These are phyloP conservation scores for Masnerella sp. DNA, from an alignment of 2,888 invertebrate species.

Conservation along the genomic window DNA sequence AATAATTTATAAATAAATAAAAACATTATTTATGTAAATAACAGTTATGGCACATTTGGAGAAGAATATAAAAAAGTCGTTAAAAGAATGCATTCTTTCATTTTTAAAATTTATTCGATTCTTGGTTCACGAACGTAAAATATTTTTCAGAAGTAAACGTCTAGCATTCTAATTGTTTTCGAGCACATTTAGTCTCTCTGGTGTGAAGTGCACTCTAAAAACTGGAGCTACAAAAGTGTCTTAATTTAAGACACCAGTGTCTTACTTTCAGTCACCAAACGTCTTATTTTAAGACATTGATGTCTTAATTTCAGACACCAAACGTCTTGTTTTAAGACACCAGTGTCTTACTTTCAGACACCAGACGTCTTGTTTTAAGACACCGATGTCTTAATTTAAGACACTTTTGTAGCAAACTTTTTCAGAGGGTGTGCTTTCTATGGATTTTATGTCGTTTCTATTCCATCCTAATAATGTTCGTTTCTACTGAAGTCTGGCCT, in stretches of 20 bases:
- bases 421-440: conserved; percentile 19
- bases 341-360: too few species aligned
- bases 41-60: conserved; percentile 28
- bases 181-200: conserved; percentile 18
- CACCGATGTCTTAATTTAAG: too few species aligned
- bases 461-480: conserved; percentile 43
- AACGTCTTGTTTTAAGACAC: too few species aligned
- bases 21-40: conserved; percentile 4
- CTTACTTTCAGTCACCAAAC: too few species aligned
- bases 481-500: conserved; percentile 86
- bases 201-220: too few species aligned
- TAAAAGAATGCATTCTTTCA: neutral
- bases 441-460: conserved; percentile 37
- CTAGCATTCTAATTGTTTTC: conserved; percentile 7
- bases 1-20: too few species aligned
- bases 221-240: too few species aligned
- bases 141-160: conserved; percentile 1
- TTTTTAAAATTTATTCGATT: conserved; percentile 13
- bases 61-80: conserved; percentile 30
- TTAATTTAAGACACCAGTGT: too few species aligned
- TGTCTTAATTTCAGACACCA: too few species aligned
- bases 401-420: too few species aligned
- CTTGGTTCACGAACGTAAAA: conserved; percentile 23
- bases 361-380: too few species aligned
- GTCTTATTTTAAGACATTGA: too few species aligned